These are phyloP conservation scores for Gallinago stenura DNA, from an alignment of 2,797 vertebrate species.

Conservation along the genomic window DNA sequence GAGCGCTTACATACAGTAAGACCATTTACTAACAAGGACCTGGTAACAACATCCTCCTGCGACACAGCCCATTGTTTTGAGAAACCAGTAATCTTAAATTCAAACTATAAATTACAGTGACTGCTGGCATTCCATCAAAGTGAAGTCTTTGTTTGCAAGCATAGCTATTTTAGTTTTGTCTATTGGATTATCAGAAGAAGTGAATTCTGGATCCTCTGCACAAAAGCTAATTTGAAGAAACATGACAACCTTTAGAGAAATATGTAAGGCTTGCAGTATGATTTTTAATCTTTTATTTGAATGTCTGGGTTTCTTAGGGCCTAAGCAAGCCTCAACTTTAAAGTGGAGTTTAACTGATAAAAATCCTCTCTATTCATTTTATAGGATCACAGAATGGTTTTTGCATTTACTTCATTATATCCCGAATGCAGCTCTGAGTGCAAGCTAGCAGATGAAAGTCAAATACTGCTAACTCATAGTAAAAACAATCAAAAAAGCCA, in stretches of 20 bases:
- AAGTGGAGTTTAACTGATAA: neutral
- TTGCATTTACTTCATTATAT: neutral
- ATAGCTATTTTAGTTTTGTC: slow-evolving; percentile 16
- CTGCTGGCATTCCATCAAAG: slow-evolving; percentile 53
- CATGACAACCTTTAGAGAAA: neutral
- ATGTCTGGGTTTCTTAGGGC: neutral
- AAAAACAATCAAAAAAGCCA: neutral
- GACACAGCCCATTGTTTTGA: slow-evolving; percentile 24
- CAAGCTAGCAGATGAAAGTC: neutral
- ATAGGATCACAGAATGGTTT: neutral
- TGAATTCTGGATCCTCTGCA: neutral
- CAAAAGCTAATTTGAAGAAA: neutral
- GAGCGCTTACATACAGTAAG: neutral
- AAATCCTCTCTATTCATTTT: neutral
- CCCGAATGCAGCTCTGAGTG: neutral
- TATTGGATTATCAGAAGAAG: slow-evolving; percentile 27
- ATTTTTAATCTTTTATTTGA: neutral
- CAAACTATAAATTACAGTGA: slow-evolving; percentile 47
- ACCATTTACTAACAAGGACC: neutral
- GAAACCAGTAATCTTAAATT: slow-evolving; percentile 44
- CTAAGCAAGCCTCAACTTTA: neutral
- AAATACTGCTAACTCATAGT: neutral
- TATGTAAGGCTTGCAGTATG: neutral
- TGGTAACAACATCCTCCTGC: neutral
- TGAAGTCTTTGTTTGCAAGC: neutral